These are phyloP conservation scores for Trissoscelio sp. DNA, from an alignment of 2,888 invertebrate genomes.

Conservation along the genomic window DNA sequence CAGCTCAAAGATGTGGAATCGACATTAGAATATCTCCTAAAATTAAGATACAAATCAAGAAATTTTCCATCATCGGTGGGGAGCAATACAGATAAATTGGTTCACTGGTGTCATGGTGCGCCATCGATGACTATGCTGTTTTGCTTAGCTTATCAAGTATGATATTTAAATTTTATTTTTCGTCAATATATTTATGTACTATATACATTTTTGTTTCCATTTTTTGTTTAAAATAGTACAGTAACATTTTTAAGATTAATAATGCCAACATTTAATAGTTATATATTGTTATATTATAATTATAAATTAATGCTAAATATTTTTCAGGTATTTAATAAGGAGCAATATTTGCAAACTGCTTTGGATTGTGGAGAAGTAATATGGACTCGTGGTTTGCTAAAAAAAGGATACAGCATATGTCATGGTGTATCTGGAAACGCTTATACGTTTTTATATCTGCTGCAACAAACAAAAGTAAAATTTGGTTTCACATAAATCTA, in stretches of 20 bases:
- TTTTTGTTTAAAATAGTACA: too few species aligned
- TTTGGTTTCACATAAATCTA: conserved; percentile 24
- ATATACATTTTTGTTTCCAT: too few species aligned
- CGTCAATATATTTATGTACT: neutral
- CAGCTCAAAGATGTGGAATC: conserved; percentile 87
- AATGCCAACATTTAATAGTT: too few species aligned
- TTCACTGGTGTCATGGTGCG: conserved; percentile 98
- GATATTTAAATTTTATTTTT: neutral
- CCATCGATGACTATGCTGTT: conserved; percentile 92
- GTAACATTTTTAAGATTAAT: too few species aligned
- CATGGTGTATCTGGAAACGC: conserved; percentile 96
- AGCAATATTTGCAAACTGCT: conserved; percentile 88
- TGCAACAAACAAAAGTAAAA: conserved; percentile 89
- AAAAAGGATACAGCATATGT: conserved; percentile 94
- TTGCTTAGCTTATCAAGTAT: conserved; percentile 87
- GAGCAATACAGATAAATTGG: conserved; percentile 88
- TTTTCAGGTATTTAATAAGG: conserved; percentile 88
- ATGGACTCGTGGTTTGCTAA: conserved; percentile 91
- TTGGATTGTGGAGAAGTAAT: conserved; percentile 89
- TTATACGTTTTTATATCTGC: conserved; percentile 91
- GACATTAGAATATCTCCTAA: conserved; percentile 87
- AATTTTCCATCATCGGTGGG: conserved; percentile 92
- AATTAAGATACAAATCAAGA: conserved; percentile 86
- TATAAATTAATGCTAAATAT: neutral
- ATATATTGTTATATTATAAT: neutral